These are phyloP conservation scores for Frankliniella fusca DNA, from an alignment of 2,888 invertebrate species.

Conservation along the genomic window DNA sequence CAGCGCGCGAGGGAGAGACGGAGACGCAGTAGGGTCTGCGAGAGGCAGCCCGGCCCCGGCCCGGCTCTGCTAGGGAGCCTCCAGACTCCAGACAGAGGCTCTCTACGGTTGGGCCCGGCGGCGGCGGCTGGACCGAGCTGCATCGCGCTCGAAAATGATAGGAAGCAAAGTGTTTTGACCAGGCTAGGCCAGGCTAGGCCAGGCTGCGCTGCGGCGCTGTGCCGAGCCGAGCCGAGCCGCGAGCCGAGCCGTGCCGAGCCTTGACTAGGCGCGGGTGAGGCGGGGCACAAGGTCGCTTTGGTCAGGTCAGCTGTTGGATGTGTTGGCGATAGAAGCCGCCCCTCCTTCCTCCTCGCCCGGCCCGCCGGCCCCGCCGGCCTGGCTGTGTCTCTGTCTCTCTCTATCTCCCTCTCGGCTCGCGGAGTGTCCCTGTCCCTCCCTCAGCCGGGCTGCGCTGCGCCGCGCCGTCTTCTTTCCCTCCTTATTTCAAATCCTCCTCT, in stretches of 20 bases:
- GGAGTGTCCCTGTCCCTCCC: background rate
- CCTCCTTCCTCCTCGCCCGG: background rate
- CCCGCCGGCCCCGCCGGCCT: background rate
- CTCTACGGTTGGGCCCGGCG: no score
- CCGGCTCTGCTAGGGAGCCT: no score
- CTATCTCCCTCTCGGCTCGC: background rate
- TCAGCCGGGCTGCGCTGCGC: background rate
- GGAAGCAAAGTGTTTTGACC: no score
- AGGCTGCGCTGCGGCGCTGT: background rate
- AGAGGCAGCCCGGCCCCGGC: no score
- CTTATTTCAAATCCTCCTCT: no score
- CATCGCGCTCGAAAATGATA: no score
- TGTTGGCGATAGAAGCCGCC: constrained; percentile 35
- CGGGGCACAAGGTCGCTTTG: background rate
- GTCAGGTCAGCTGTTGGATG: background rate
- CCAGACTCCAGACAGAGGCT: no score
- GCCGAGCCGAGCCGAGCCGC: background rate
- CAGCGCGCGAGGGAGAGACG: no score
- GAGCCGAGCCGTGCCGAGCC: background rate
- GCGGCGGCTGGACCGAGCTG: no score
- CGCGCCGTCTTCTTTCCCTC: background rate
- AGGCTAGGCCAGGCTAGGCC: no score
- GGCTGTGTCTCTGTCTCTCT: background rate
- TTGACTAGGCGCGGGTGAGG: background rate
- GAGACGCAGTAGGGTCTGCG: no score